Percentiles rank a stretch among this genome's conserved stretches.
phyloP scores from a whole-genome alignment of 1,140 invertebrate genomes.

The Calliphora vicina region DNA sequence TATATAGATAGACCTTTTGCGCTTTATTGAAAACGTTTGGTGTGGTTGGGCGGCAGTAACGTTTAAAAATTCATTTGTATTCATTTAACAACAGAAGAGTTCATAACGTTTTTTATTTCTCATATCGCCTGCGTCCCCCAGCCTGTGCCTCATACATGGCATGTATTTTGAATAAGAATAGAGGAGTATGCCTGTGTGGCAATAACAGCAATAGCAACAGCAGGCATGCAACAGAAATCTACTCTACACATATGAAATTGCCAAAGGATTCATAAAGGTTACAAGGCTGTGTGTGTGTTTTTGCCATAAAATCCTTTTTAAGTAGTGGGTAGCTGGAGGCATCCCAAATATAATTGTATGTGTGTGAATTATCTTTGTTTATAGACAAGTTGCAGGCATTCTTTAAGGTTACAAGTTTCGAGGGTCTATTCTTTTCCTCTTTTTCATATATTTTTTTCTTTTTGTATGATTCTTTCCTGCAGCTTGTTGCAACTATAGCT shows the following conservation, averaged over 20 bases:
- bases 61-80: conserved; percentile 14
- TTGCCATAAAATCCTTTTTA: neutral
- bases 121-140: neutral
- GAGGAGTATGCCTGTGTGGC: neutral
- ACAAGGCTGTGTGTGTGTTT: neutral
- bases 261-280: neutral
- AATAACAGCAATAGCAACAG: neutral
- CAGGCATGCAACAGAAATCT: neutral
- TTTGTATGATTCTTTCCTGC: no score
- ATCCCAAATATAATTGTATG: neutral
- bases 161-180: neutral
- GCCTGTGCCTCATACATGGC: no score
- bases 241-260: neutral
- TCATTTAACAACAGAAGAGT: neutral
- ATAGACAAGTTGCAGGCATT: neutral
- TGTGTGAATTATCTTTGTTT: neutral
- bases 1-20: neutral
- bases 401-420: conserved; percentile 4
- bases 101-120: neutral
- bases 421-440: neutral
- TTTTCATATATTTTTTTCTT: no score
- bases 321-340: neutral
- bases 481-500: no score
- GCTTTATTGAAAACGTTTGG: neutral
- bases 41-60: neutral